A percentile compares a stretch with the other conserved stretches of the same genome.
phyloP scores from a whole-genome alignment of 1,140 invertebrate genomes.

The Drosophila novamexicana region DNA sequence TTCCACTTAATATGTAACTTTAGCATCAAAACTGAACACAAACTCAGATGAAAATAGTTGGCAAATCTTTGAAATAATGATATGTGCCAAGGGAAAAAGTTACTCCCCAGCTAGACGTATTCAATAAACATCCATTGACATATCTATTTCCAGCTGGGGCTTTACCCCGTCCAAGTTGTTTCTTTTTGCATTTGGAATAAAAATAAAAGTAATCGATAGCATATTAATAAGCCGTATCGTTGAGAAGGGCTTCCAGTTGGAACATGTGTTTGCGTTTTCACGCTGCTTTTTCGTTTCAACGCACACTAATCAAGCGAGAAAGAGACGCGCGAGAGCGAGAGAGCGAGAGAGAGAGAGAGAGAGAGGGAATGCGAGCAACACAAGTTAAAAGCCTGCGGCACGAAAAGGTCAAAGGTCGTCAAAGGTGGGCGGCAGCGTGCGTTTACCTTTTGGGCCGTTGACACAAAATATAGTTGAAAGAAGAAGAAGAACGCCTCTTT shows the following conservation, averaged over 20 bases:
- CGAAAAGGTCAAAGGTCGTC: slow-evolving; percentile 74
- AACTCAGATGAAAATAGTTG: no score
- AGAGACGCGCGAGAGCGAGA: not conserved
- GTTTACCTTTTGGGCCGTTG: slow-evolving; percentile 76
- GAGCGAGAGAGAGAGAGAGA: not conserved
- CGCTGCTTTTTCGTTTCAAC: slow-evolving; percentile 66
- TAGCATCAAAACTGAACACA: no score
- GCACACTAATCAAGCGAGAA: slow-evolving; percentile 30
- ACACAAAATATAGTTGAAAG: slow-evolving; percentile 45
- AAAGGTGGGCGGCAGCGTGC: slow-evolving; percentile 32
- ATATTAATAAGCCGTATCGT: slow-evolving; percentile 30
- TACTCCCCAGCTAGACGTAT: no score
- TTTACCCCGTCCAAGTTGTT: not conserved
- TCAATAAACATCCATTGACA: no score
- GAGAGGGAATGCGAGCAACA: no score
- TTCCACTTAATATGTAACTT: no score
- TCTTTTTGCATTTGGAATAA: slow-evolving; percentile 3
- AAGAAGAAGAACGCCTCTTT: slow-evolving; percentile 20
- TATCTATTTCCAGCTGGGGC: not conserved
- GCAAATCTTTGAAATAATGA: no score
- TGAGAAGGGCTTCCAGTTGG: slow-evolving; percentile 1
- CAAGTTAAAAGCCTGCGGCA: slow-evolving; percentile 43
- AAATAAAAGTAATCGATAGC: slow-evolving; percentile 41
- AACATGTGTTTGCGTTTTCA: slow-evolving; percentile 62
- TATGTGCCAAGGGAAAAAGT: no score